Percentiles rank a stretch among this genome's conserved stretches.
Conservation (phyloP, 2,888 invertebrate species). For the Aspidiotus destructor region DNA sequence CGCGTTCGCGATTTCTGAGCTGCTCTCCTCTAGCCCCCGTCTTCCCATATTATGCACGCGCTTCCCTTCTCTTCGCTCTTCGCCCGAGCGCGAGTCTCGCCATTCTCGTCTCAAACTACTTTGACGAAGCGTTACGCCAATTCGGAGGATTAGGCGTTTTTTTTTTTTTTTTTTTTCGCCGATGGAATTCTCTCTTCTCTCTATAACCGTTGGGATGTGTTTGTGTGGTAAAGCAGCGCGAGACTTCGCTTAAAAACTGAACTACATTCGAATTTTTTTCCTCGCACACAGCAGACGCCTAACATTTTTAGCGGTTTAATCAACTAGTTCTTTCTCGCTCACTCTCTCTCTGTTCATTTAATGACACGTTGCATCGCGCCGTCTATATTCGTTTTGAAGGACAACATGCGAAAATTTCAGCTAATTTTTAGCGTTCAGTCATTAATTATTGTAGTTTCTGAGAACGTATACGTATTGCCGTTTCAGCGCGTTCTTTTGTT, state of each 20-base stretch:
- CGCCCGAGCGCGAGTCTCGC: neutral
- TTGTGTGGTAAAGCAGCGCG: neutral
- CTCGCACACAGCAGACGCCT: neutral
- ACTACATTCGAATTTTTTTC: neutral
- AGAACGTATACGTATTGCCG: no score
- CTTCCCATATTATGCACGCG: conserved; percentile 9
- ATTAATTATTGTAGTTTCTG: no score
- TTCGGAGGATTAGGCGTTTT: conserved; percentile 8
- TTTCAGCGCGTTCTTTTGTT: no score
- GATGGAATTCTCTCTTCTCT: neutral
- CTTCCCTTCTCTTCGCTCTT: conserved; percentile 7
- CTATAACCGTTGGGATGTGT: neutral
- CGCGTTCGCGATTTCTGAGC: conserved; percentile 14
- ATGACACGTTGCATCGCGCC: no score
- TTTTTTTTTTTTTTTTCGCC: neutral
- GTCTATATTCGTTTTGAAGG: no score
- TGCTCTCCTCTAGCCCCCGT: conserved; percentile 4
- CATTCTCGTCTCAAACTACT: conserved; percentile 6
- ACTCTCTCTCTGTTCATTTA: neutral
- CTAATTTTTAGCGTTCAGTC: no score
- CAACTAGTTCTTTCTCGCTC: neutral
- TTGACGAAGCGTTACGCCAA: conserved; percentile 12
- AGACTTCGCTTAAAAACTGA: neutral
- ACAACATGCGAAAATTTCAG: no score
- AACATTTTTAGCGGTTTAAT: no score